Evolutionary conservation across 2,888 invertebrate species (phyloP).

Genomic region (Sinopyrophorus schimmeli): DNA sequence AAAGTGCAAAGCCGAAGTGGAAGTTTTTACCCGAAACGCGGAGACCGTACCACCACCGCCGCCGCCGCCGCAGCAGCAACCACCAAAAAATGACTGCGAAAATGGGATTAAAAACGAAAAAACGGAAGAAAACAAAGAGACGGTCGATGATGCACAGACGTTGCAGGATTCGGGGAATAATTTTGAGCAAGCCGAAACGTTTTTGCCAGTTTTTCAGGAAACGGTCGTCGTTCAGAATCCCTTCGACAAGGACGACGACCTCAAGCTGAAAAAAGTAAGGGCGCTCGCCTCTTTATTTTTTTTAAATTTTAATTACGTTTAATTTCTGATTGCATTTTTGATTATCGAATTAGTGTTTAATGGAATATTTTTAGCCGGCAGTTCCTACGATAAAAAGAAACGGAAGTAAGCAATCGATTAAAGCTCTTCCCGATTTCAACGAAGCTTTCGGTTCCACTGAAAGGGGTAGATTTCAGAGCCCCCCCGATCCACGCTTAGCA

Average conservation of each 20-base stretch:
- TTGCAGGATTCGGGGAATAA: conserved; percentile 10
- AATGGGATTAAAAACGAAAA: conserved; percentile 23
- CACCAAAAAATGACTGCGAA: conserved; percentile 10
- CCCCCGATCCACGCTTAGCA: conserved; percentile 48
- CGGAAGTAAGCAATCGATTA: conserved; percentile 34
- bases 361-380: conserved; percentile 16
- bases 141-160: conserved; percentile 20
- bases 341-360: neutral
- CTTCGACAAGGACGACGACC: conserved; percentile 39
- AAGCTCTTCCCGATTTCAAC: conserved; percentile 77
- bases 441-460: conserved; percentile 86
- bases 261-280: conserved; percentile 46
- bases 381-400: conserved; percentile 26
- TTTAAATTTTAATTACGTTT: neutral
- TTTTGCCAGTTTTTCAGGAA: conserved; percentile 38
- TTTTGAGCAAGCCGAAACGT: conserved; percentile 29
- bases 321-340: neutral
- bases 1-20: conserved; percentile 24
- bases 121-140: conserved; percentile 17
- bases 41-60: neutral
- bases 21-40: no score
- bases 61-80: neutral
- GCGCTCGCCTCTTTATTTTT: no score
- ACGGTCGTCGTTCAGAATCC: conserved; percentile 36
- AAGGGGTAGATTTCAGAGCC: conserved; percentile 72